phyloP scores from a whole-genome alignment of 2,797 vertebrate species.

The Leptoclinus maculatus region DNA sequence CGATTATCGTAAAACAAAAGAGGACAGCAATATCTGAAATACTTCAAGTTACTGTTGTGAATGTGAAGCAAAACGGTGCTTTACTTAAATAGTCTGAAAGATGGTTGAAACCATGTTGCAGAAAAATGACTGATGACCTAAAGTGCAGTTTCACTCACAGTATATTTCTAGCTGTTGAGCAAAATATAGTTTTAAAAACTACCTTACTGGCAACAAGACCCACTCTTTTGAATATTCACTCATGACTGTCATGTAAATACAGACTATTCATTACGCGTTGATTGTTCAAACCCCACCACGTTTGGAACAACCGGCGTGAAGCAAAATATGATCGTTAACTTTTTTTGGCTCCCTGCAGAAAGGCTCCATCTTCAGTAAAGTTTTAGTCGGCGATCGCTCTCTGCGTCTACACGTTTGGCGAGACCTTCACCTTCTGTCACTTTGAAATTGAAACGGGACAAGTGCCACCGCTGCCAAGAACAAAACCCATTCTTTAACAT shows the following conservation, averaged over 20 bases:
- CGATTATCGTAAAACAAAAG: neutral
- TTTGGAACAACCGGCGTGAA: neutral
- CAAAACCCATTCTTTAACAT: neutral
- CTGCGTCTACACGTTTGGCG: conserved; percentile 23
- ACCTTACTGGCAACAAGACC: neutral
- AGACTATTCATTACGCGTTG: conserved; percentile 6
- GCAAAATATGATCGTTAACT: neutral
- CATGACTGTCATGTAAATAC: neutral
- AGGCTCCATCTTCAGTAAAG: conserved; percentile 12
- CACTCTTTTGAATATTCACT: neutral
- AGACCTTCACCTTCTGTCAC: conserved; percentile 29
- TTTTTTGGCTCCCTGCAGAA: neutral
- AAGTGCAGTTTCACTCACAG: neutral
- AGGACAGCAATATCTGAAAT: neutral
- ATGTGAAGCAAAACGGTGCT: neutral
- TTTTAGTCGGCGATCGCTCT: conserved; percentile 5
- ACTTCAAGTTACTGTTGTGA: neutral
- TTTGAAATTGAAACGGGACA: conserved; percentile 41
- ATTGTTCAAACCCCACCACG: conserved; percentile 3
- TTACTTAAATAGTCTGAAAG: neutral
- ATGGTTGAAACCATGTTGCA: neutral
- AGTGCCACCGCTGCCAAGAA: conserved; percentile 8
- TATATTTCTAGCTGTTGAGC: neutral
- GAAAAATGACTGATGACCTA: neutral
- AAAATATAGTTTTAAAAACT: neutral